A percentile compares a stretch with the other conserved stretches of the same genome.
These are phyloP conservation scores for Aphaenogaster rudis DNA, from an alignment of 1,140 invertebrate genomes.

Conservation along the genomic window DNA sequence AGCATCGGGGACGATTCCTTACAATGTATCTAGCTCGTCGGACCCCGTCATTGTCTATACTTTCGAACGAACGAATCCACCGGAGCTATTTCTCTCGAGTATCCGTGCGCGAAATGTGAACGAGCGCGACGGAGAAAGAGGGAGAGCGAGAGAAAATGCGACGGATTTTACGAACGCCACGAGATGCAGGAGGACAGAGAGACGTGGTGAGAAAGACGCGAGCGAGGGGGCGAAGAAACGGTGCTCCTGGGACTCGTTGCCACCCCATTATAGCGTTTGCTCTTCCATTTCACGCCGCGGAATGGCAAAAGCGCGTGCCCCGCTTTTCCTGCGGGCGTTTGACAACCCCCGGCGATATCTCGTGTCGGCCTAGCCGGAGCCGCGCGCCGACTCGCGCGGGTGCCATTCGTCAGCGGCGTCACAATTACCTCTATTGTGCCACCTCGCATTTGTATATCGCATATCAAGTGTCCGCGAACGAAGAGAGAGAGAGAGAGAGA, in stretches of 20 bases:
- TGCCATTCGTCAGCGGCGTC: slow-evolving; percentile 81
- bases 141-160: slow-evolving; percentile 55
- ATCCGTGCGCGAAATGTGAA: slow-evolving; percentile 48
- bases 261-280: slow-evolving; percentile 85
- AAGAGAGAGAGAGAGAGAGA: slow-evolving; percentile 6
- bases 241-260: slow-evolving; percentile 85
- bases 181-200: slow-evolving; percentile 63
- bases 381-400: slow-evolving; percentile 78
- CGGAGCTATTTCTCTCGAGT: slow-evolving; percentile 57
- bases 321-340: slow-evolving; percentile 67
- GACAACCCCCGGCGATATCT: slow-evolving; percentile 62
- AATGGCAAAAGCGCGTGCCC: slow-evolving; percentile 79
- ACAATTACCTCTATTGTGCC: slow-evolving; percentile 83
- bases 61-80: slow-evolving; percentile 32
- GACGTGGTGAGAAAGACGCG: slow-evolving; percentile 50
- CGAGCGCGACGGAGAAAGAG: neutral
- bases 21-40: slow-evolving; percentile 16
- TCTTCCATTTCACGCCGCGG: slow-evolving; percentile 81
- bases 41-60: slow-evolving; percentile 7
- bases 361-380: slow-evolving; percentile 31
- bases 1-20: neutral
- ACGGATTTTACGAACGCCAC: slow-evolving; percentile 19
- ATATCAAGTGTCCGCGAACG: slow-evolving; percentile 66
- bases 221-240: slow-evolving; percentile 79
- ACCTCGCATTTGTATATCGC: slow-evolving; percentile 78